Base-by-base conservation (phyloP, 2,113 vertebrate genomes). In the Barbus barbus region DNA sequence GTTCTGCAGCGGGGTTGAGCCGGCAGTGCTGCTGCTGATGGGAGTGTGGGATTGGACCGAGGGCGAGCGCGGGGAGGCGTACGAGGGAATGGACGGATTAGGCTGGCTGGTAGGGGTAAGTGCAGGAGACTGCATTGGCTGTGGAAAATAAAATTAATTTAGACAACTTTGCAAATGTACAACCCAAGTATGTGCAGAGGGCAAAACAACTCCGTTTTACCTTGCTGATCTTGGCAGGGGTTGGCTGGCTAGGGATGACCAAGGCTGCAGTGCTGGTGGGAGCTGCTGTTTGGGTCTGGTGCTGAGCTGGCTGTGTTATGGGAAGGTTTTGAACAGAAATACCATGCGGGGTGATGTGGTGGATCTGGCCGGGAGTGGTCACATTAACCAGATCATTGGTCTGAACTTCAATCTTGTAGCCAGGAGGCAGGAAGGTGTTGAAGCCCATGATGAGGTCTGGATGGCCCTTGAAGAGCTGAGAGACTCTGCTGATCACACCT, bases 391-490 rank as follows among this genome's bases (percentile, higher is more conserved):
- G 93, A 86, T 99, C 97, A 1, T 99, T 99, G 2, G 98, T 98
- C 91, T 99, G 98, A 91, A 99, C 96, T 91, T 99, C 98, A 1
- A 99, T 99, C 92, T 99, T 99, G 91, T 99, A 99, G 79, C 98
- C 98, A 2, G 98, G 98, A 0, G 98, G 98, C 91, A 99, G 90
- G 93, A 99, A 99, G 28, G 98, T 99, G 91, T 99, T 99, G 90
- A 99, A 99, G 38, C 98, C 98, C 98, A 99, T 99, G 67, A 99
- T 99, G 86, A 99, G 92, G 88, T 99, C 98, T 1, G 98, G 98
- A 83, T 99, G 98, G 85, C 98, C 98, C 90, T 99, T 99, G 92
- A 99, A 99, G 63, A 99, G 96, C 93, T 99, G 98, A 0, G 98
- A 99, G 6, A 99, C 98, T 0, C 98, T 96, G 93, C 97, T 99